Conservation (phyloP, 1,140 invertebrate genomes). For the Bombus polaris region DNA sequence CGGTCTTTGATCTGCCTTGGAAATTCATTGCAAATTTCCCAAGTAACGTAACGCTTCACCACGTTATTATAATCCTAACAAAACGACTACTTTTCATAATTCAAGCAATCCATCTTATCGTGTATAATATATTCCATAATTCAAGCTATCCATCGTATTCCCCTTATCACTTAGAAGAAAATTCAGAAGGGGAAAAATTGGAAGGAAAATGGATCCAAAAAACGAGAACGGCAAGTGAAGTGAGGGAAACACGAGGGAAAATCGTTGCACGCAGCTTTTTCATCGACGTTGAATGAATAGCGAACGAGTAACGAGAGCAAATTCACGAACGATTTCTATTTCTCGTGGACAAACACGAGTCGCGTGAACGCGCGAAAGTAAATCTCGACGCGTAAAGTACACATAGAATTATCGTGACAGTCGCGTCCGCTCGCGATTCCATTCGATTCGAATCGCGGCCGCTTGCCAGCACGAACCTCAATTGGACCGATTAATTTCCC, state of each 20-base stretch:
- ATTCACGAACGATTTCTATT: conserved; percentile 1
- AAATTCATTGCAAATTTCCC: too few relatives aligned
- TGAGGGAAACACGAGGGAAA: not conserved
- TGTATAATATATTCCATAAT: not conserved
- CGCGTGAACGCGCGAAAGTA: not conserved
- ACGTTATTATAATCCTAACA: not conserved
- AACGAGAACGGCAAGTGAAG: too few relatives aligned
- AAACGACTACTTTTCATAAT: not conserved
- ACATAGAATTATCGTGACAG: conserved; percentile 18
- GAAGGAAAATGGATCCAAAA: not conserved
- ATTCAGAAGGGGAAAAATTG: not conserved
- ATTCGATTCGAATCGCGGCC: not conserved
- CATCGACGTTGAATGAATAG: not conserved
- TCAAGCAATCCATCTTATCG: not conserved
- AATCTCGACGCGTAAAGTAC: conserved; percentile 7
- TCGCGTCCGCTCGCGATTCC: not conserved
- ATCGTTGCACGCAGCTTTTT: not conserved
- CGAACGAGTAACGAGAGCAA: not conserved
- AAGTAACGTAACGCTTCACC: not conserved
- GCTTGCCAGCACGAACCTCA: not conserved
- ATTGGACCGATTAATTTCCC: conserved; percentile 3
- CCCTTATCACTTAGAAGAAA: not conserved
- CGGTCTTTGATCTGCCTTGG: not conserved
- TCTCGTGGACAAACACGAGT: conserved; percentile 7
- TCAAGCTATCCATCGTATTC: not conserved